Base-by-base conservation (phyloP, 2,888 invertebrate genomes). In the Pyrochroa serraticornis region DNA sequence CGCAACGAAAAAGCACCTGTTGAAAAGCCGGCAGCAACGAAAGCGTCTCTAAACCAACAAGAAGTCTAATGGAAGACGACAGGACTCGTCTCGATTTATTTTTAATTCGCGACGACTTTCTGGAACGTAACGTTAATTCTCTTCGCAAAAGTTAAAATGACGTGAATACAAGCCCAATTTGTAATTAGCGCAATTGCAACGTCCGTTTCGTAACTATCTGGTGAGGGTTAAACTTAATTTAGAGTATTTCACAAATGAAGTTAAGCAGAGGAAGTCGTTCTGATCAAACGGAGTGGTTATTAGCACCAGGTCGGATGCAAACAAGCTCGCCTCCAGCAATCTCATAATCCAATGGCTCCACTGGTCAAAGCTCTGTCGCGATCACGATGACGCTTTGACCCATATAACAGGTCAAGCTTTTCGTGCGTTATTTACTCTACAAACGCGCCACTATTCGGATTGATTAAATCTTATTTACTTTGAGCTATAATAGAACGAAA, bases 341-440 rank as follows among this genome's bases (percentile, higher is more conserved):
- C 44, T 33, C n/a, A 31, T 52, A 38, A 52, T 44, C 52, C 46
- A 34, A 6, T 22, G 47, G 54, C 54, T 54, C 45, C 37, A 43
- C 14, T 55, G 48, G 54, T 55, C 48, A 55, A 55, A 55, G 54
- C 54, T 55, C 48, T 35, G 46, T 30, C 34, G 39, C 14, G 53
- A 53, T 34, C 34, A 34, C 14, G 53, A 53, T 46, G 36, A 46
- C 46, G 53, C 53, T 53, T 46, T 53, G 54, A 55, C 54, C 54
- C 43, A 48, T 43, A 43, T 55, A 42, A 36, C 48, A 35, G 48
- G 32, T 55, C 48, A 53, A 53, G 45, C 46, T 46, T 53, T 53
- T 39, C 22, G 38, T 44, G 52, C 39, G 31, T 41, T 53, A 46
- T 53, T 53, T 55, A 43, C 48, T 10, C 36, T 32, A 36, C 42